Evolutionary conservation across 2,113 vertebrate genomes (phyloP), one percentile per base, ranked within the genome.

Genomic region (Meriones unguiculatus): DNA sequence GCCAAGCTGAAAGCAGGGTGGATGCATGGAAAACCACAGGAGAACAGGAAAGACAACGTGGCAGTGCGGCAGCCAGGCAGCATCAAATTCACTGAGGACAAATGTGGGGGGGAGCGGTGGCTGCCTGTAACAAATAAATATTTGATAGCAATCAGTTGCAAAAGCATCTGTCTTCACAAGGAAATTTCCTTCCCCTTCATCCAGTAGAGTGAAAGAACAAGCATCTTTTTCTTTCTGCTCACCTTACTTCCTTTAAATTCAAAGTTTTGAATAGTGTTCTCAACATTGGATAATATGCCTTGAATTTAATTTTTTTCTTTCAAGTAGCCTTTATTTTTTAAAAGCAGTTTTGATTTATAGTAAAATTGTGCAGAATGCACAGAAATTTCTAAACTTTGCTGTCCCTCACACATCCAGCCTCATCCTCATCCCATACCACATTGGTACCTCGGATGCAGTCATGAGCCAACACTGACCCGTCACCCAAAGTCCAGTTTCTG

Each of bases 11-110:
- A 93, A 94, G 93, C 84, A 90, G n/a, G 52, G 8, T 22, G 46
- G 82, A 89, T 52, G 87, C 46, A 67, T 96, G 93, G 89, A 96
- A 96, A 97, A 80, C 82, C 89, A 62, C 54, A 95, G 41, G 64
- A 81, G 57, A 35, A 54, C 76, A 88, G 62, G 65, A 97, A 78
- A 81, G 89, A 89, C 72, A 24, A 91, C 15, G 28, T 87, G 32
- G n/a, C 50, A 80, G 62, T 77, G 28, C 41, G 86, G 46, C 76
- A 46, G 70, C 35, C 30, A 38, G 65, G 64, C 11, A 72, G 38
- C 52, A 69, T 38, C 72, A 73, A 89, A 86, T 85, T 35, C 69
- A 57, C 52, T 2, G 64, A 94, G 57, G 80, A 57, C 41, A 94
- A 89, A 80, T 35, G 54, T 22, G 50, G 7, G 22, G 38, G 7